A percentile compares a stretch with the other conserved stretches of the same genome.
These are phyloP conservation scores for Parthenolecanium corni DNA, from an alignment of 2,888 invertebrate genomes.

Conservation along the genomic window DNA sequence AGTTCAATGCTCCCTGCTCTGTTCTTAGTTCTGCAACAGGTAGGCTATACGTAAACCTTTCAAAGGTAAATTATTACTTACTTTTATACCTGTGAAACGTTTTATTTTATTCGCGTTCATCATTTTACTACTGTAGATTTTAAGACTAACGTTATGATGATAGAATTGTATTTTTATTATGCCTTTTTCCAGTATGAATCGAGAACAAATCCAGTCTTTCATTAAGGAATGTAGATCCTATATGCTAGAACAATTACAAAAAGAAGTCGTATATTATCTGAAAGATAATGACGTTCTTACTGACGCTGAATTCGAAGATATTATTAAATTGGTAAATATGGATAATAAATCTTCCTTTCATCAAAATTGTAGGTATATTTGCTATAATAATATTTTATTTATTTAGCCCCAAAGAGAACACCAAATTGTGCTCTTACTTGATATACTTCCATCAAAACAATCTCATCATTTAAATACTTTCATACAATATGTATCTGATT, in stretches of 20 bases:
- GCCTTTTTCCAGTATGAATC: conserved; percentile 1
- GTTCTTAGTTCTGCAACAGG: no score
- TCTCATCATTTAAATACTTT: conserved; percentile 21
- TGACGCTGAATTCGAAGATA: conserved; percentile 23
- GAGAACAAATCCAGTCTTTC: conserved; percentile 2
- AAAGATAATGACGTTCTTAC: conserved; percentile 24
- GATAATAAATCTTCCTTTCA: neutral
- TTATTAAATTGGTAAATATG: conserved; percentile 27
- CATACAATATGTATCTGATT: conserved; percentile 23
- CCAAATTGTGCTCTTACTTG: conserved; percentile 29
- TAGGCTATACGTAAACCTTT: no score
- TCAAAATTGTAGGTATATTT: neutral
- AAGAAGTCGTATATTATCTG: conserved; percentile 29
- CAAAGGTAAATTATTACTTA: no score
- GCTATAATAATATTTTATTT: neutral
- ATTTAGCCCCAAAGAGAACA: conserved; percentile 28
- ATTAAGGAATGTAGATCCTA: conserved; percentile 16
- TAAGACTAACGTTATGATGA: no score
- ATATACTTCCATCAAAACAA: conserved; percentile 29
- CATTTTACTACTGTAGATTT: no score
- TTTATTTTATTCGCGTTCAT: no score
- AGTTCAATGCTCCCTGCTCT: no score
- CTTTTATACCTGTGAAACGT: no score
- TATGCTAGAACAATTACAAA: conserved; percentile 31
- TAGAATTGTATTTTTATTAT: conserved; percentile 16